These are phyloP conservation scores for Eolophus roseicapilla DNA, from an alignment of 2,113 vertebrate species.

Conservation along the genomic window DNA sequence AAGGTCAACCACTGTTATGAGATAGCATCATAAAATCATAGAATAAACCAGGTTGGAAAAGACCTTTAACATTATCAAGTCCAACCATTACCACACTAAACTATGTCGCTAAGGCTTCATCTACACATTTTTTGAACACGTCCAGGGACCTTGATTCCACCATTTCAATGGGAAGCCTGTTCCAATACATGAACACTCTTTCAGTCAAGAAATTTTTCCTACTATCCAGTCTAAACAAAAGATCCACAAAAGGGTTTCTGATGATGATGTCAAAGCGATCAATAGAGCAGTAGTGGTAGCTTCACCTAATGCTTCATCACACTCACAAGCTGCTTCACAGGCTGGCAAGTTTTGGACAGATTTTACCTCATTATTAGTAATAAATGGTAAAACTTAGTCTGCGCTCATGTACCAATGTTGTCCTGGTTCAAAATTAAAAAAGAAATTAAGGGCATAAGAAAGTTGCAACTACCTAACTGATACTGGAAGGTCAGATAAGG, in stretches of 20 bases:
- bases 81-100: neutral
- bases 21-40: neutral
- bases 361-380: neutral
- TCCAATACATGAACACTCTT: neutral
- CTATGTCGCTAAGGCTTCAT: neutral
- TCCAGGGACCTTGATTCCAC: neutral
- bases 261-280: neutral
- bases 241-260: neutral
- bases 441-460: neutral
- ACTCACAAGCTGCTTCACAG: neutral
- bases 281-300: neutral
- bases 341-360: neutral
- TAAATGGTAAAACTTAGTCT: neutral
- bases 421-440: neutral
- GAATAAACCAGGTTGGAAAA: neutral
- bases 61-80: neutral
- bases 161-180: neutral
- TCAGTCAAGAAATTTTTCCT: neutral
- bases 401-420: neutral
- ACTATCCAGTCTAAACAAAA: neutral
- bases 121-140: neutral
- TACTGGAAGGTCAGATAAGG: neutral
- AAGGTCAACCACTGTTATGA: neutral
- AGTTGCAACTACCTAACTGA: neutral
- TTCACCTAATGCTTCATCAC: neutral